Base-by-base conservation (phyloP, 2,888 invertebrate genomes). In the Agonopterix subpropinquella region DNA sequence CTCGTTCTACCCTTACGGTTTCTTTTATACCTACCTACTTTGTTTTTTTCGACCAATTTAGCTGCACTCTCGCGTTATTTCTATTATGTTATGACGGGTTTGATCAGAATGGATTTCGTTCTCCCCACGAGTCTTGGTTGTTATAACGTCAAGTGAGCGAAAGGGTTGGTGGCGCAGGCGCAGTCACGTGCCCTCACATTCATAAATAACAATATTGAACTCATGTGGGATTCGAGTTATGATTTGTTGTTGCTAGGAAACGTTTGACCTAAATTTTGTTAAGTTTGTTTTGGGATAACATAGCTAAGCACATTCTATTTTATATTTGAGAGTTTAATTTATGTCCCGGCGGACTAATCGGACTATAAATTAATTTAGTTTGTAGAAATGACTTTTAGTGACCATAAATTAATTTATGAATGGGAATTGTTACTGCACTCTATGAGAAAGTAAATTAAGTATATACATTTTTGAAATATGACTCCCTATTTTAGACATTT, bases 371-470 rank as follows among this genome's bases (percentile, higher is more conserved):
- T 69, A 56, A 49, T 51, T 48, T 55, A 53, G 61, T 65, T 62
- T 65, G 65, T 57, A 60, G 61, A 69, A 70, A 66, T 65, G 74
- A 77, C 73, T 57, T 76, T 76, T 70, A 77, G 68, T 65, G 70
- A 59, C 64, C 65, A 55, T 82, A 77, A 77, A 75, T 80, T 70
- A 65, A 67, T 71, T 73, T 77, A 70, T 72, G 67, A 67, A 64
- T 65, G 53, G 52, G 41, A 28, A 28, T 28, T 28, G 28, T 28
- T 28, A 28, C 5, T 28, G 28, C 28, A 28, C 5, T 28, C 28
- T 28, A 7, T 28, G 28, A 28, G 28, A 28, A 28, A 7, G 28
- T 28, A 5, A 28, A 28, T 5, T 5, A 28, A 28, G 0, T 5
- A 28, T 7, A 28, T 28, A 28, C 5, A 28, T 28, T 28, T 28